phyloP scores from a whole-genome alignment of 2,113 vertebrate genomes.

The Pluvianellus socialis region DNA sequence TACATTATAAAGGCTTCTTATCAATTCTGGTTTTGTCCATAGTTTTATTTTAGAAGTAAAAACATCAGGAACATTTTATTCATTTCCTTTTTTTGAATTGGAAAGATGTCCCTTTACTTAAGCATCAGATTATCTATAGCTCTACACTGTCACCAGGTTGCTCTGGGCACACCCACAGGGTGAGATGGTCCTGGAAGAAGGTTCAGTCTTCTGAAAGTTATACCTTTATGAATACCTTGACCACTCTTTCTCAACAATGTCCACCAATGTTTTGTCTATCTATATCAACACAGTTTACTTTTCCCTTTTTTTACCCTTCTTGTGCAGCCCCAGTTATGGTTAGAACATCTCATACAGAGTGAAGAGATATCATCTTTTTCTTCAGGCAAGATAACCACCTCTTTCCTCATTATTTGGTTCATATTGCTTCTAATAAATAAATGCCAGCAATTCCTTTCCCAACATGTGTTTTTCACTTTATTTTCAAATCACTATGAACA shows the following conservation, averaged over 20 bases:
- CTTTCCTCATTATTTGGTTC: background rate
- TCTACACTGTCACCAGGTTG: background rate
- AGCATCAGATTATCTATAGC: background rate
- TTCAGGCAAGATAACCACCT: background rate
- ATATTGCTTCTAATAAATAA: background rate
- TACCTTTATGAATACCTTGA: background rate
- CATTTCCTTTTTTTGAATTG: background rate
- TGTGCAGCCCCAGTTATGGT: background rate
- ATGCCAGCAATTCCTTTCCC: background rate
- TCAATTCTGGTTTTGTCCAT: background rate
- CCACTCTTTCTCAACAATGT: background rate
- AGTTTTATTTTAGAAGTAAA: background rate
- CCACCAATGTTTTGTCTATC: background rate
- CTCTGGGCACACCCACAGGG: background rate
- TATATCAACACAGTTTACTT: background rate
- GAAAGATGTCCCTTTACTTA: background rate
- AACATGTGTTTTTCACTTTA: background rate
- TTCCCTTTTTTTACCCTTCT: background rate
- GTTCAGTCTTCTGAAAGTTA: background rate
- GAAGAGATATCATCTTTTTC: background rate
- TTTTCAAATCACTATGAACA: background rate
- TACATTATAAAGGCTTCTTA: background rate
- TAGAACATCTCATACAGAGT: background rate
- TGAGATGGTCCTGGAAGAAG: background rate
- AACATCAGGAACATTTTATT: background rate